Base-by-base conservation (phyloP, 1,140 invertebrate species). In the Macrobrachium nipponense region DNA sequence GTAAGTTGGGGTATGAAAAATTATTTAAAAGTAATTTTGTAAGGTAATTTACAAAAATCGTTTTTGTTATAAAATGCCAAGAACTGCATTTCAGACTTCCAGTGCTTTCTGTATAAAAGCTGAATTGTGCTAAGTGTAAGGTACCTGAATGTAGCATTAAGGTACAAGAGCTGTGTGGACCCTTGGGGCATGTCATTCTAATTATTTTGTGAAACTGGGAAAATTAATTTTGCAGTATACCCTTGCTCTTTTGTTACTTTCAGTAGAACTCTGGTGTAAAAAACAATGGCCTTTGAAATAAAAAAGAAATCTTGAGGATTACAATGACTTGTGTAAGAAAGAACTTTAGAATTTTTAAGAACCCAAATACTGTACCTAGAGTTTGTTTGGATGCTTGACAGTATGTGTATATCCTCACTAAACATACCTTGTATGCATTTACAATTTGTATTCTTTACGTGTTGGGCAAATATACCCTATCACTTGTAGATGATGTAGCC, bases 351-450 rank as follows among this genome's bases (percentile, higher is more conserved):
- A 51, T 51, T 51, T 51, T 10, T 51, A 51, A 51, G 51, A 51
- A 23, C 61, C 51, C 60, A 83, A 61, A 75, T 80, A 36, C 76
- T 58, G 51, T 73, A 72, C 43, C 18, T 43, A 61, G 64, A 73
- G 23, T 83, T 79, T 86, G 76, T 77, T 70, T 36, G 83, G 64
- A 62, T 80, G 62, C 77, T 59, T 86, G 83, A 79, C 83, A 75
- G 60, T 78, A 72, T 79, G 77, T 86, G 76, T 86, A 86, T 79
- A 86, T 79, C 76, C 70, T 79, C 68, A 79, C 59, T 77, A 17
- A 79, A 86, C 76, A 86, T 79, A 79, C 76, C 77, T 86, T 76
- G 83, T 86, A 86, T 86, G 83, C 83, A 86, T 86, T 86, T 86
- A 86, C 77, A 70, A 58, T 72, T 86, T 73, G 44, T 86, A 84